A percentile compares a stretch with the other conserved stretches of the same genome.
Evolutionary conservation across 2,888 invertebrate genomes (phyloP).

Genomic region (Coleophora deauratella): DNA sequence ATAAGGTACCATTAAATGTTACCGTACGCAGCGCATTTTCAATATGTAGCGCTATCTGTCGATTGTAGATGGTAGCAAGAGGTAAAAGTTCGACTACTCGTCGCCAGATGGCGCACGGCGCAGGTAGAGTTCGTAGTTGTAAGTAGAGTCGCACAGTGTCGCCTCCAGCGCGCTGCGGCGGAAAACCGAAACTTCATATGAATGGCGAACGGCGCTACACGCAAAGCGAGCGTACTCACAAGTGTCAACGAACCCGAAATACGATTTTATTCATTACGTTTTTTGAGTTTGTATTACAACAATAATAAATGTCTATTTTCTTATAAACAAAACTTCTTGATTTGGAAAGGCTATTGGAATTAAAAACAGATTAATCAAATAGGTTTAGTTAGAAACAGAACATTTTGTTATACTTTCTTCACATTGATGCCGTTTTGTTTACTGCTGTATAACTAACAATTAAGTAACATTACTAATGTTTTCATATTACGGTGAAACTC

Average conservation of each 20-base stretch:
- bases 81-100: constrained; percentile 49
- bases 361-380: no score
- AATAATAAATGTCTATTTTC: constrained; percentile 14
- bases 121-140: constrained; percentile 2
- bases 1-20: no score
- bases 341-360: no score
- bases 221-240: constrained; percentile 46
- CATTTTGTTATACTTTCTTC: no score
- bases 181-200: constrained; percentile 40
- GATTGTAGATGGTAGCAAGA: constrained; percentile 25
- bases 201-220: constrained; percentile 50
- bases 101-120: constrained; percentile 46
- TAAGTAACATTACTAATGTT: no score
- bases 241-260: constrained; percentile 54
- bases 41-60: constrained; percentile 37
- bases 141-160: neutral
- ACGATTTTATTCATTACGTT: constrained; percentile 33
- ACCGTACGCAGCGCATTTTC: no score
- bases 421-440: no score
- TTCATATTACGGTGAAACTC: no score
- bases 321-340: no score
- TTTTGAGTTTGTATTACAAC: constrained; percentile 7
- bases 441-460: no score
- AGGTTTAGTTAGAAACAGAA: no score
- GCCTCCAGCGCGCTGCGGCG: neutral